phyloP scores from a whole-genome alignment of 1,140 invertebrate species.

The Drosophila quadrilineata region DNA sequence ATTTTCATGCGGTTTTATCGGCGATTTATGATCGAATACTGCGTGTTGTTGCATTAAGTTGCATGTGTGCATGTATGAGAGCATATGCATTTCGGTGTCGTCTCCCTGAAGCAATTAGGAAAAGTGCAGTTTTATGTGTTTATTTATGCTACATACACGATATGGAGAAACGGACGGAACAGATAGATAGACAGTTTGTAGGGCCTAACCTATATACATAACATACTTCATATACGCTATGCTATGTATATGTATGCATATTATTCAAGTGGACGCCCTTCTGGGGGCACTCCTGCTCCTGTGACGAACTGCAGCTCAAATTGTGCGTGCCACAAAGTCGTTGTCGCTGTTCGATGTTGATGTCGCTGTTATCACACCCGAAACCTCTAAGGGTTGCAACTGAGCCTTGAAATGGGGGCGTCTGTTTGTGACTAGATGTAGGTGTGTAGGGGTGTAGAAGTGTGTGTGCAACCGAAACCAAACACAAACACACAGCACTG shows the following conservation, averaged over 20 bases:
- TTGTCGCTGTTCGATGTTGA: slow-evolving; percentile 46
- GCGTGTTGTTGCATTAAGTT: slow-evolving; percentile 37
- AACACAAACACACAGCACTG: slow-evolving; percentile 8
- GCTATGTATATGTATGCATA: slow-evolving; percentile 14
- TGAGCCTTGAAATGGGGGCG: slow-evolving; percentile 31
- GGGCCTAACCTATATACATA: slow-evolving; percentile 69
- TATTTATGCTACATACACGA: slow-evolving; percentile 47
- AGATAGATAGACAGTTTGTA: slow-evolving; percentile 49
- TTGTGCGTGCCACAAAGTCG: slow-evolving; percentile 70
- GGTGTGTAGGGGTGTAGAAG: too few species aligned
- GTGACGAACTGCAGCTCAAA: slow-evolving; percentile 46
- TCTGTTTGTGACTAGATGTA: too few species aligned
- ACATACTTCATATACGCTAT: too few species aligned
- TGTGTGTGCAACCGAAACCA: slow-evolving; percentile 56
- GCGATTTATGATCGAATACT: slow-evolving; percentile 51
- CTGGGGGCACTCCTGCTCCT: slow-evolving; percentile 45
- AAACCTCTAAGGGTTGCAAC: slow-evolving; percentile 58
- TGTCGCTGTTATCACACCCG: slow-evolving; percentile 52
- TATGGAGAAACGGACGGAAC: slow-evolving; percentile 13
- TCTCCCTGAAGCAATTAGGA: slow-evolving; percentile 69
- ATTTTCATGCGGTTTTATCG: slow-evolving; percentile 51
- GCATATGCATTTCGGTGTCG: not conserved
- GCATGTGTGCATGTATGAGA: not conserved
- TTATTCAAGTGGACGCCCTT: slow-evolving; percentile 37
- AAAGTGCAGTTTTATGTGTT: slow-evolving; percentile 79